Percentiles rank a stretch among this genome's conserved stretches.
Evolutionary conservation across 37 sponge, comb jelly and placozoan genomes (phyloP).

Genomic region (Aphrocallistes beatrix): DNA sequence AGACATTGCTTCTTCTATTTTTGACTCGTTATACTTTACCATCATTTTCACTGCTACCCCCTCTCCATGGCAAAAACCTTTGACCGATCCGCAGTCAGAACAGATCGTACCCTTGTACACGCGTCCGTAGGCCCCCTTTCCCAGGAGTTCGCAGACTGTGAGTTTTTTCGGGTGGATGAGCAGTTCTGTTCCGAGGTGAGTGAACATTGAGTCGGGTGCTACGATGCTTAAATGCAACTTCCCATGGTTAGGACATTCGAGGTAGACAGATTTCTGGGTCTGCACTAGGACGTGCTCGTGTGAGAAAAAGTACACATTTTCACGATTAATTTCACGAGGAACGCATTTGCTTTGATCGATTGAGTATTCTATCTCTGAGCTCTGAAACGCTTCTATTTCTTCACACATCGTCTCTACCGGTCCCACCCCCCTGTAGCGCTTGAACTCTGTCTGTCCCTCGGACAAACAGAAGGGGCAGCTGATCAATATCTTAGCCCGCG

Average conservation of each 20-base stretch:
- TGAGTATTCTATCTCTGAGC: neutral
- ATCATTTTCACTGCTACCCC: neutral
- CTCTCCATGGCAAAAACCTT: neutral
- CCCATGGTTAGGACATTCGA: constrained; percentile 51
- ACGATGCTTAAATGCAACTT: constrained; percentile 41
- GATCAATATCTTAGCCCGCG: neutral
- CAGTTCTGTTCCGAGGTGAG: neutral
- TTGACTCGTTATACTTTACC: neutral
- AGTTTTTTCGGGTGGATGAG: neutral
- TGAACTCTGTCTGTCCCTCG: neutral
- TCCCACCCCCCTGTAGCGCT: neutral
- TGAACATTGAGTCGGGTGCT: constrained; percentile 53
- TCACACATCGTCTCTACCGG: neutral
- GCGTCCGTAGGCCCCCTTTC: neutral
- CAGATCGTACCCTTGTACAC: neutral
- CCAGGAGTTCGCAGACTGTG: neutral
- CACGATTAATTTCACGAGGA: neutral
- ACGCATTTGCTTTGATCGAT: neutral
- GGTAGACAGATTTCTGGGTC: neutral
- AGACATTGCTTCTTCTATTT: neutral
- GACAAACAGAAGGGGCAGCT: neutral
- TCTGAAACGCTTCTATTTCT: neutral
- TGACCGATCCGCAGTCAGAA: neutral
- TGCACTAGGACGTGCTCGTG: constrained; percentile 17
- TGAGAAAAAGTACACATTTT: neutral